A percentile compares a stretch with the other conserved stretches of the same genome.
Conservation (phyloP, 2,797 vertebrate species). For the Pogoniulus pusillus region DNA sequence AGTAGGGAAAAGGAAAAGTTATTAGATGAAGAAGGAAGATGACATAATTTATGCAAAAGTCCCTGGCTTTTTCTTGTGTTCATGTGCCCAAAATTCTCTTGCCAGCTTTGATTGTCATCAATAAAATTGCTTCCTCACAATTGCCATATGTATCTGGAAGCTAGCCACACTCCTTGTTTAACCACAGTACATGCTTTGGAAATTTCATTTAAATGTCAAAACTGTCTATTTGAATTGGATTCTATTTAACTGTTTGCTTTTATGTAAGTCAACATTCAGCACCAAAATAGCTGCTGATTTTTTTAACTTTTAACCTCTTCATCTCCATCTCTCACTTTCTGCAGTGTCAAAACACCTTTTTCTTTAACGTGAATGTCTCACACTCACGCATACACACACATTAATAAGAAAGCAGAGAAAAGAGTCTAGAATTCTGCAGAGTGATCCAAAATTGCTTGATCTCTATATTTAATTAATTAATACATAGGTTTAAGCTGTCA, state of each 20-base stretch:
- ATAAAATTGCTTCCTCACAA: conserved; percentile 44
- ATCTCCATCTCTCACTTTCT: conserved; percentile 4
- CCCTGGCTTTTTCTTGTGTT: background rate
- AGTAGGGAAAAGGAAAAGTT: background rate
- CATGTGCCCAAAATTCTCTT: conserved; percentile 23
- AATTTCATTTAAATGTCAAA: conserved; percentile 64
- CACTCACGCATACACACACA: rapidly evolving
- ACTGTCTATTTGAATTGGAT: conserved; percentile 30
- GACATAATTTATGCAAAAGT: background rate
- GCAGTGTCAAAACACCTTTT: background rate
- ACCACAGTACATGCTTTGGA: conserved; percentile 35
- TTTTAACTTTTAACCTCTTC: conserved; percentile 51
- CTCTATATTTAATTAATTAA: background rate
- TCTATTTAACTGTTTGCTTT: conserved; percentile 50
- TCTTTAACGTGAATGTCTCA: background rate
- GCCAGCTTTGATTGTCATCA: conserved; percentile 44
- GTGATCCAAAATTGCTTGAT: background rate
- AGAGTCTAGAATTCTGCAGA: background rate
- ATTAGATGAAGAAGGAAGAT: background rate
- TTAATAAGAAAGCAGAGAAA: rapidly evolving
- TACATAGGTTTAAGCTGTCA: background rate
- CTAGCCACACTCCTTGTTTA: conserved; percentile 34
- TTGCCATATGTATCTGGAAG: conserved; percentile 58
- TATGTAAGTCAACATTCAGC: conserved; percentile 31
- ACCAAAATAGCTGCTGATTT: conserved; percentile 22